phyloP scores from a whole-genome alignment of 2,797 vertebrate genomes.

The Megalops cyprinoides region DNA sequence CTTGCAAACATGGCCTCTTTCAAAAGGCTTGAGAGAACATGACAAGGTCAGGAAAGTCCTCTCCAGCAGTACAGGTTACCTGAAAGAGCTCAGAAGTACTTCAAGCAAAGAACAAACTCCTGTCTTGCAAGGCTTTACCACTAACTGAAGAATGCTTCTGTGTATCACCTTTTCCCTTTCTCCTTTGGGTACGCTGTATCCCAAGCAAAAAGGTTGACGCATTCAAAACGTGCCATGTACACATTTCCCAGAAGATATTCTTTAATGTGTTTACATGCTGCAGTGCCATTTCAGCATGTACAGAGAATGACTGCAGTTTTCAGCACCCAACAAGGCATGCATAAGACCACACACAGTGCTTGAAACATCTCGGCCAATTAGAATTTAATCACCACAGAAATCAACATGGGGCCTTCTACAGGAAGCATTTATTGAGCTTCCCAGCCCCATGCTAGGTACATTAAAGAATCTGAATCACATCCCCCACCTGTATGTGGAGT shows the following conservation, averaged over 20 bases:
- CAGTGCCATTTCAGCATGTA: background rate
- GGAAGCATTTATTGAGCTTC: background rate
- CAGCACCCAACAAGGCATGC: background rate
- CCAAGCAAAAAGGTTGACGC: slow-evolving; percentile 10
- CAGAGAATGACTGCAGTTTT: background rate
- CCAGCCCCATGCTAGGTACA: slow-evolving; percentile 2
- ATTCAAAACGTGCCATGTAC: slow-evolving; percentile 4
- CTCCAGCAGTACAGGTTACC: background rate
- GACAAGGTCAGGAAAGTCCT: background rate
- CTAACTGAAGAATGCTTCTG: slow-evolving; percentile 50
- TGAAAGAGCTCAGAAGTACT: slow-evolving; percentile 45
- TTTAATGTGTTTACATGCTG: slow-evolving; percentile 30
- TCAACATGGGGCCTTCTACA: background rate
- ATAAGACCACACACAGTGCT: background rate
- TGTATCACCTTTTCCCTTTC: slow-evolving; percentile 23
- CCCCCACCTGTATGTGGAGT: background rate
- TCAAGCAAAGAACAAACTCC: slow-evolving; percentile 46
- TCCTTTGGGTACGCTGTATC: slow-evolving; percentile 19
- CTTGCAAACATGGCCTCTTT: too few species aligned
- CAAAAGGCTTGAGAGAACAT: background rate
- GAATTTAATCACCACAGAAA: background rate
- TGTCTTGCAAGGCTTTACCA: slow-evolving; percentile 53
- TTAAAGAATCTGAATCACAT: slow-evolving; percentile 33
- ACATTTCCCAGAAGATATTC: slow-evolving; percentile 26
- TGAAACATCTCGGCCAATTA: slow-evolving; percentile 11